Evolutionary conservation across 1,140 invertebrate genomes (phyloP).

Genomic region (Neoseiulus cucumeris): DNA sequence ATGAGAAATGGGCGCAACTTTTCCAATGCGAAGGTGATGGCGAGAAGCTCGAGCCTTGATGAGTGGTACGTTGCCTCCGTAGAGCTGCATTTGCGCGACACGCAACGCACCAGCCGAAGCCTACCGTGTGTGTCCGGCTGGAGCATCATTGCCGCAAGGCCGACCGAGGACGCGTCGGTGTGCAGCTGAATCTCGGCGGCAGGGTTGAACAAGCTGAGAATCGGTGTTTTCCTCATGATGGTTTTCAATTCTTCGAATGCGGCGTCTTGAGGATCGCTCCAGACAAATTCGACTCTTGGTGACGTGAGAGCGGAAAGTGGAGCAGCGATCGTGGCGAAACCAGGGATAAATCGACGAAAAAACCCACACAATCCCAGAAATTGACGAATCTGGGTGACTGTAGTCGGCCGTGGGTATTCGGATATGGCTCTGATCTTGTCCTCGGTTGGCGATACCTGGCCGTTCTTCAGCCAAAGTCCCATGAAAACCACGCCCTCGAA

Average conservation of each 20-base stretch:
- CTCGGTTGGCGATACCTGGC: too few relatives aligned
- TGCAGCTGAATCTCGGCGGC: conserved; percentile 19
- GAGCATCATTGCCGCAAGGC: conserved; percentile 5
- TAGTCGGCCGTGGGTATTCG: too few relatives aligned
- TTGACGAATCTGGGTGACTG: too few relatives aligned
- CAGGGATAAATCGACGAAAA: too few relatives aligned
- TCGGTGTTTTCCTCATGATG: conserved; percentile 18
- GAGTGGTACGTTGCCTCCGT: neutral
- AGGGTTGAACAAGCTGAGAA: conserved; percentile 19
- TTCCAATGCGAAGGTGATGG: conserved; percentile 11
- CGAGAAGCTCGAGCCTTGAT: conserved; percentile 9
- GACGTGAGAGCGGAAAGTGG: too few relatives aligned
- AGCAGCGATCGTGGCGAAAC: too few relatives aligned
- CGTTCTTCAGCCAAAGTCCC: conserved; percentile 18
- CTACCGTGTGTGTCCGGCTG: neutral
- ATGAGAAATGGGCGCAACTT: conserved; percentile 13
- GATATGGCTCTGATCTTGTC: too few relatives aligned
- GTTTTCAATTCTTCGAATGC: conserved; percentile 18
- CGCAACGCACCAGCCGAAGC: conserved; percentile 7
- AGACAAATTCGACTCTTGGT: conserved; percentile 12
- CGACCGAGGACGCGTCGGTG: neutral
- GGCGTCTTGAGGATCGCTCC: conserved; percentile 14
- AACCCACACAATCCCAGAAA: too few relatives aligned
- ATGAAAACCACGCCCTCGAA: conserved; percentile 24
- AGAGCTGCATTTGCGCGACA: neutral